Percentiles rank a stretch among this genome's conserved stretches.
Conservation (phyloP, 2,888 invertebrate genomes). For the Euphydryas editha region DNA sequence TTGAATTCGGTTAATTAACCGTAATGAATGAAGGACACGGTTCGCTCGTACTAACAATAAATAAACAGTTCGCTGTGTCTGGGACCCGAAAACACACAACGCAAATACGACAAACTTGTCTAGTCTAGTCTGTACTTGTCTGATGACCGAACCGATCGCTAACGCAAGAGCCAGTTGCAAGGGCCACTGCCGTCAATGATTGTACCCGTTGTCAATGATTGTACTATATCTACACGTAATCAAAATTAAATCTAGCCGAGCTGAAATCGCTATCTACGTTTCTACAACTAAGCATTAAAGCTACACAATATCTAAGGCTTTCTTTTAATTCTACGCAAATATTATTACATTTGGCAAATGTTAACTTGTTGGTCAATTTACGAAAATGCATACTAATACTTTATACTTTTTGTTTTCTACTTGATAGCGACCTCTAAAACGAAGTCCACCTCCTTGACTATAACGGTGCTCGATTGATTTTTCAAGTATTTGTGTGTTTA, state of each 20-base stretch:
- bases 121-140: too few species aligned
- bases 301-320: not conserved
- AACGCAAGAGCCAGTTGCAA: too few species aligned
- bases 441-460: not conserved
- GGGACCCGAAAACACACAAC: too few species aligned
- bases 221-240: not conserved
- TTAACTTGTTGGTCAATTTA: conserved; percentile 3
- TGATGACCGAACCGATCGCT: too few species aligned
- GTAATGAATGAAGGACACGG: too few species aligned
- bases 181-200: too few species aligned
- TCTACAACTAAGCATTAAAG: not conserved
- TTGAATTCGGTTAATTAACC: too few species aligned
- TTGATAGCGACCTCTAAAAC: conserved; percentile 3
- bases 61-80: too few species aligned
- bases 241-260: not conserved
- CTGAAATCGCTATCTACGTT: not conserved
- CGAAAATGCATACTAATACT: not conserved
- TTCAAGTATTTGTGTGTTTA: too few species aligned
- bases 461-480: not conserved
- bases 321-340: not conserved
- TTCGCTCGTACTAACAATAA: too few species aligned
- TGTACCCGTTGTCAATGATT: not conserved
- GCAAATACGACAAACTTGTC: too few species aligned
- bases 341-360: conserved; percentile 1
- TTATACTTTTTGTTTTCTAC: not conserved